Evolutionary conservation across 2,797 vertebrate species (phyloP), one percentile per base, ranked within the genome.

Genomic region (Ceryle rudis): DNA sequence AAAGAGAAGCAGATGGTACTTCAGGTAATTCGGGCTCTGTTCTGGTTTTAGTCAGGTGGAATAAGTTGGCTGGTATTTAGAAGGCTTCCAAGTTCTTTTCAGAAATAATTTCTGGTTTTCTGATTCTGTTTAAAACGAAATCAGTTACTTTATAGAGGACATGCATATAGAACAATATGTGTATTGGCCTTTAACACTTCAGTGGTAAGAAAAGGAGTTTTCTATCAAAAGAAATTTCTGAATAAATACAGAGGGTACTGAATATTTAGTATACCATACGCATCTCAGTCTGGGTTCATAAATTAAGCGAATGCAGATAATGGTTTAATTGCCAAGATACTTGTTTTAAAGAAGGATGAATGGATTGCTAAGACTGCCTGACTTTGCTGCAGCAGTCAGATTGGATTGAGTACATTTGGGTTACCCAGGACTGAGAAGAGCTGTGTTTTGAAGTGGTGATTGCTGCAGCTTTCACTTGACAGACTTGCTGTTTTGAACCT

Each of bases 381-480:
- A 44, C 23, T 51, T 85, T 35, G 26, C 12, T 72, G 12, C 54
- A 33, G 54, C 44, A 8, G 55, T 64, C 35, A 9, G 17, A 3
- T 81, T 0, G 1, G 46, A 14, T 41, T 61, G n/a, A 33, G n/a
- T 14, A 14, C 15, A 0, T 16, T 7, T 52, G 57, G 41, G 26
- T 61, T 61, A 17, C 33, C 31, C 4, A 6, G 35, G 33, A 8
- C 42, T 42, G 28, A 29, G 49, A 33, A 62, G 58, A 60, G 39
- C 52, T 1, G 0, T 1, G 0, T 9, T 65, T 33, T n/a, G 41
- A 60, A 57, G 7, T 3, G 1, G 39, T 18, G 55, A 14, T 21
- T 61, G 67, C 57, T 71, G 57, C 62, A 41, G 29, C 52, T 70
- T 57, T 23, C n/a, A 28, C 52, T 42, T 28, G 58, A 15, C 57